Base-by-base conservation (phyloP, 2,797 vertebrate genomes). In the Atherinosoma microstoma region DNA sequence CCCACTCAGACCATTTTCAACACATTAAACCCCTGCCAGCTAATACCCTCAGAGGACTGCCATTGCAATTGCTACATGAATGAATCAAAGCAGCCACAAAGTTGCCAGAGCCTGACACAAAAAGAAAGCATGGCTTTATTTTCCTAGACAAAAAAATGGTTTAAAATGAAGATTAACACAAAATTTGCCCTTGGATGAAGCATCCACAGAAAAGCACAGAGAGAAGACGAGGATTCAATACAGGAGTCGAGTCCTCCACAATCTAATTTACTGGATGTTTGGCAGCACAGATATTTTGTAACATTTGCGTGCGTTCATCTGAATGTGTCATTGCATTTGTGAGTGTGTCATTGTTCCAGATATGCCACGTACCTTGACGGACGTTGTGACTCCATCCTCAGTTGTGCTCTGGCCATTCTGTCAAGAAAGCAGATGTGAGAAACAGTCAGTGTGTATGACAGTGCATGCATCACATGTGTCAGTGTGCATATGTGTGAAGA, bases 351-450 rank as follows among this genome's bases (percentile, higher is more conserved):
- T 36, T 5, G 62, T 58, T 29, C 3, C 45, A 16, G 60, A 62
- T 64, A 74, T 34, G 64, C 6, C 30, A 56, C 73, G 35, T 91
- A 94, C 93, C 93, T 94, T 93, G 82, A 90, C 86, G 78, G 86
- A 83, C 71, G 84, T 77, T 15, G 92, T 83, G 84, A 94, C 93
- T 87, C 92, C 89, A 70, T 97, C 96, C 82, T 97, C 96, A 42
- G 93, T 40, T 16, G 92, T 93, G 84, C 94, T 92, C 86, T 97
- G 96, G 27, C 96, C 96, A 2, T 97, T 97, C 96, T 97, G 94
- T 87, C 91, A 94, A 90, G 91, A 84, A 64, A 95, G 77, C 87
- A 95, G 75, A 90, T 24, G 61, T 45, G 77, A 79, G 38, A 85
- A 69, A 82, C 22, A 63, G 80, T 92, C 61, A 87, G 76, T 73